Percentiles rank a stretch among this genome's conserved stretches.
Conservation (phyloP, 2,113 vertebrate species). For the Calyptomena viridis region DNA sequence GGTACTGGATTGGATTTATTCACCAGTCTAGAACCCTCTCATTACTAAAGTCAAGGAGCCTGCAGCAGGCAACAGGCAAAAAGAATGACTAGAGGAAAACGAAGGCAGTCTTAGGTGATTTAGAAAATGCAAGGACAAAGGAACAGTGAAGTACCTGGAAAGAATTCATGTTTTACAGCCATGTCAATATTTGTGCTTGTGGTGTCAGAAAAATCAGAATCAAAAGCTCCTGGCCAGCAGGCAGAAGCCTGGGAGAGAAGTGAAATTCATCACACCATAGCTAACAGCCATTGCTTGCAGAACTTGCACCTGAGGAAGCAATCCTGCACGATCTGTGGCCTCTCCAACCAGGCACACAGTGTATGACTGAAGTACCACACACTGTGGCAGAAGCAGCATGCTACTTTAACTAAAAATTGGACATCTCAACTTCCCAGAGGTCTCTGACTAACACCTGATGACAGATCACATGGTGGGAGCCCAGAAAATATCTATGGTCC, state of each 20-base stretch:
- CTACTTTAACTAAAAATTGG: not conserved
- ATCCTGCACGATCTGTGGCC: not conserved
- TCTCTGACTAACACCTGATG: not conserved
- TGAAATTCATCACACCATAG: not conserved
- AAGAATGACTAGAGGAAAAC: not conserved
- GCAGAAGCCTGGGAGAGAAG: not conserved
- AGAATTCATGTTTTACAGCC: not conserved
- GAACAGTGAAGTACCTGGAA: not conserved
- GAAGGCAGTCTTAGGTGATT: accelerated
- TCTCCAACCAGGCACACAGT: not conserved
- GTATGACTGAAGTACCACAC: not conserved
- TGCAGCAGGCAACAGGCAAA: not conserved
- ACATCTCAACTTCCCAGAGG: not conserved
- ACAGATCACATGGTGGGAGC: not conserved
- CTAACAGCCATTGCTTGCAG: not conserved
- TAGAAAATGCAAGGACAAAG: not conserved
- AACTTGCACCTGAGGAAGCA: not conserved
- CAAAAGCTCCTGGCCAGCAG: not conserved
- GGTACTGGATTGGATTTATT: not conserved
- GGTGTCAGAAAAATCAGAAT: not conserved
- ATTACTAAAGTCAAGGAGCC: not conserved
- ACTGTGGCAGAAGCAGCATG: not conserved
- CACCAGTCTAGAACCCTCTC: not conserved
- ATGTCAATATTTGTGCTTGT: not conserved
- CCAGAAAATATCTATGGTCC: not conserved